Evolutionary conservation across 2,797 vertebrate genomes (phyloP).

Genomic region (Acanthiza pusilla): DNA sequence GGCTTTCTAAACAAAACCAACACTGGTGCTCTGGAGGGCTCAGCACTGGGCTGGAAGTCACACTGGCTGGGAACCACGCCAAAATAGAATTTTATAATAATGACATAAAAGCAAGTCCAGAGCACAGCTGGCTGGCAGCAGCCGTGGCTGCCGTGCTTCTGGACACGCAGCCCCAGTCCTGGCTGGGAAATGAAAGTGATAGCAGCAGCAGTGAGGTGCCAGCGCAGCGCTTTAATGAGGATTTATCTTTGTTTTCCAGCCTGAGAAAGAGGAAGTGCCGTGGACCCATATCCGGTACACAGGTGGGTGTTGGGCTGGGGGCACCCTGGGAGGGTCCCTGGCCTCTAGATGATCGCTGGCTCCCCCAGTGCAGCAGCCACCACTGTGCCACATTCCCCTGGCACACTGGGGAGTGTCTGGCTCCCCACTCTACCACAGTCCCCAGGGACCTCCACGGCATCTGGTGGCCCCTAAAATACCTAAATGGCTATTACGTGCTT

Average conservation of each 20-base stretch:
- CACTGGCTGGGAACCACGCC: background rate
- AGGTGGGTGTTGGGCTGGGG: background rate
- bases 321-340: background rate
- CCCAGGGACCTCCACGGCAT: background rate
- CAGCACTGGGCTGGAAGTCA: fast-evolving
- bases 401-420: background rate
- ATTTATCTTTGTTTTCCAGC: background rate
- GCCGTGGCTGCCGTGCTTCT: fast-evolving
- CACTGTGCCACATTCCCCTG: background rate
- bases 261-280: background rate
- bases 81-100: background rate
- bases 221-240: fast-evolving
- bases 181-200: background rate
- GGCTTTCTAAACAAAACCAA: background rate
- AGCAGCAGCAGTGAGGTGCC: background rate
- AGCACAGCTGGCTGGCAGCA: background rate
- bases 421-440: too few relatives aligned
- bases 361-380: background rate
- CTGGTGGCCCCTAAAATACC: background rate
- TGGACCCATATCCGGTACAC: slow-evolving; percentile 11
- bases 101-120: background rate
- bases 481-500: background rate
- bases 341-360: background rate
- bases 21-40: background rate
- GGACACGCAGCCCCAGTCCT: background rate